Percentiles rank a stretch among this genome's conserved stretches.
phyloP scores from a whole-genome alignment of 2,113 vertebrate species.

The Hipposideros armiger region DNA sequence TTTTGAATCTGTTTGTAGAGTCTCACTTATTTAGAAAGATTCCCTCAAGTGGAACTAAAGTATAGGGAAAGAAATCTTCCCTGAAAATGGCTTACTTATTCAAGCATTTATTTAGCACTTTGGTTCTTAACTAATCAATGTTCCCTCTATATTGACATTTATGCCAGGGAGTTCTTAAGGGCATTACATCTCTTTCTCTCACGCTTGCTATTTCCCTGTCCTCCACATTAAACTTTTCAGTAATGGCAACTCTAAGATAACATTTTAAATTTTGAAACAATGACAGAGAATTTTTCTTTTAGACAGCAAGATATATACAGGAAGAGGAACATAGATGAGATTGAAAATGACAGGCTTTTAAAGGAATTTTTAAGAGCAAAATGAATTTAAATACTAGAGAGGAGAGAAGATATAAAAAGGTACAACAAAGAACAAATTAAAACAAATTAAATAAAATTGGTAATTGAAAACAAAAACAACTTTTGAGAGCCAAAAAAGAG shows the following conservation, averaged over 20 bases:
- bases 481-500: not conserved
- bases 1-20: not conserved
- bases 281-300: conserved; percentile 15
- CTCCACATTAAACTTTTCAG: not conserved
- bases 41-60: not conserved
- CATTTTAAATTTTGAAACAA: conserved; percentile 31
- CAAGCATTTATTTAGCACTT: not conserved
- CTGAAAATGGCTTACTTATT: not conserved
- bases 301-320: not conserved
- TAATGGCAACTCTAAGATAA: conserved; percentile 16
- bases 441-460: not conserved
- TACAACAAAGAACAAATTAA: not conserved
- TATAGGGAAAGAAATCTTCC: not conserved
- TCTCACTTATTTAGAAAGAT: not conserved
- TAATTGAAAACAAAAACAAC: not conserved
- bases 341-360: conserved; percentile 25
- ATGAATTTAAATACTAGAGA: not conserved
- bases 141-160: not conserved
- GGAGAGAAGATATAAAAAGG: not conserved
- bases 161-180: not conserved
- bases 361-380: not conserved
- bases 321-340: not conserved
- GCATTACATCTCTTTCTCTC: not conserved
- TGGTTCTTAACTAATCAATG: not conserved
- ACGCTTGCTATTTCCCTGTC: not conserved